Evolutionary conservation across 1,140 invertebrate genomes (phyloP).

Genomic region (Hormaphis cornu): DNA sequence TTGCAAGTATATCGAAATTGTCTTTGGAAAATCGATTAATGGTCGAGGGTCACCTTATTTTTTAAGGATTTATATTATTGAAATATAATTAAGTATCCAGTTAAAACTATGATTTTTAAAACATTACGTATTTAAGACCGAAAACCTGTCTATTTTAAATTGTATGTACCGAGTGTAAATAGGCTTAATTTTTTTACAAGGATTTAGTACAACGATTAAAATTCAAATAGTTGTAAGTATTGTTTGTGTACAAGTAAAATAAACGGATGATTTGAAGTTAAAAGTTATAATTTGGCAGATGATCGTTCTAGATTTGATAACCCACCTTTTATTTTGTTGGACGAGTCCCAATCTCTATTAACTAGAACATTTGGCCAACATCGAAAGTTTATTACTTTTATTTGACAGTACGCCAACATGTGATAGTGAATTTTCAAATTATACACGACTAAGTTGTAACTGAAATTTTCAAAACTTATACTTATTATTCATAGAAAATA

Average conservation of each 20-base stretch:
- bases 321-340: constrained; percentile 4
- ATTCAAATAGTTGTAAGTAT: not conserved
- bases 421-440: not conserved
- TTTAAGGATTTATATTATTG: no score
- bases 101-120: no score
- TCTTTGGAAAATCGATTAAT: no score
- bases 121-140: no score
- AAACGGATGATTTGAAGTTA: not conserved
- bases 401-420: not conserved
- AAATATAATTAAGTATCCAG: no score
- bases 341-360: not conserved
- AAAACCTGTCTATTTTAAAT: no score
- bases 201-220: not conserved
- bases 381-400: constrained; percentile 11
- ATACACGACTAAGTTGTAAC: not conserved
- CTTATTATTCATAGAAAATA: no score
- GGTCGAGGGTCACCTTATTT: no score
- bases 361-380: constrained; percentile 1
- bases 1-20: no score
- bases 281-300: constrained; percentile 22
- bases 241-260: not conserved
- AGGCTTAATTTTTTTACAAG: no score
- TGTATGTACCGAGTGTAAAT: no score
- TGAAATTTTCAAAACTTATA: no score
- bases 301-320: constrained; percentile 17